A percentile compares a stretch with the other conserved stretches of the same genome.
phyloP scores from a whole-genome alignment of 2,888 invertebrate genomes.

The Zaprionus lineosus region DNA sequence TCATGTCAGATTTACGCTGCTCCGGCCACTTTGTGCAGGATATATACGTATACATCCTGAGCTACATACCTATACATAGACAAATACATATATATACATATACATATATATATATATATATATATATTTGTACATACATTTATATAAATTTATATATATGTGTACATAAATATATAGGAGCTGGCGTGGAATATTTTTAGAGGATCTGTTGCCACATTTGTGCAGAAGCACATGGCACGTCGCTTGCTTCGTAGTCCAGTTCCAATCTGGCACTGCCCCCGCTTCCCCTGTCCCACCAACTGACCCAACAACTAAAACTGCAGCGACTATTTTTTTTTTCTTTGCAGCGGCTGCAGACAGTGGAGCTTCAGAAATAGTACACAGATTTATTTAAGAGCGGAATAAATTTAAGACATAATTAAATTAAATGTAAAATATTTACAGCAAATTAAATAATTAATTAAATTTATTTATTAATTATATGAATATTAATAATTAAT shows the following conservation, averaged over 20 bases:
- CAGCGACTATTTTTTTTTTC: slow-evolving; percentile 30
- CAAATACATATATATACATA: slow-evolving; percentile 12
- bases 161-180: slow-evolving; percentile 8
- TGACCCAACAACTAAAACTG: too few species aligned
- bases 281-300: slow-evolving; percentile 16
- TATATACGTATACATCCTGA: slow-evolving; percentile 34
- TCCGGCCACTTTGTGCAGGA: slow-evolving; percentile 57
- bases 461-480: neutral
- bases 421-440: too few species aligned
- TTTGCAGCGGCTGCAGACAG: slow-evolving; percentile 9
- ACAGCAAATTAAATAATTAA: too few species aligned
- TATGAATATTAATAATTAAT: too few species aligned
- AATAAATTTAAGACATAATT: too few species aligned
- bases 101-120: slow-evolving; percentile 9
- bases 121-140: slow-evolving; percentile 13
- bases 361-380: too few species aligned
- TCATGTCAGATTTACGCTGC: slow-evolving; percentile 69
- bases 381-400: too few species aligned
- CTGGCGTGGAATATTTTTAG: too few species aligned
- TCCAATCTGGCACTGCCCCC: slow-evolving; percentile 18
- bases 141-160: slow-evolving; percentile 14
- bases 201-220: slow-evolving; percentile 29
- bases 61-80: too few species aligned
- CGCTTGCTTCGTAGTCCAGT: slow-evolving; percentile 35
- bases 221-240: slow-evolving; percentile 46